A percentile compares a stretch with the other conserved stretches of the same genome.
These are phyloP conservation scores for Periparus ater DNA, from an alignment of 2,797 vertebrate genomes.

Conservation along the genomic window DNA sequence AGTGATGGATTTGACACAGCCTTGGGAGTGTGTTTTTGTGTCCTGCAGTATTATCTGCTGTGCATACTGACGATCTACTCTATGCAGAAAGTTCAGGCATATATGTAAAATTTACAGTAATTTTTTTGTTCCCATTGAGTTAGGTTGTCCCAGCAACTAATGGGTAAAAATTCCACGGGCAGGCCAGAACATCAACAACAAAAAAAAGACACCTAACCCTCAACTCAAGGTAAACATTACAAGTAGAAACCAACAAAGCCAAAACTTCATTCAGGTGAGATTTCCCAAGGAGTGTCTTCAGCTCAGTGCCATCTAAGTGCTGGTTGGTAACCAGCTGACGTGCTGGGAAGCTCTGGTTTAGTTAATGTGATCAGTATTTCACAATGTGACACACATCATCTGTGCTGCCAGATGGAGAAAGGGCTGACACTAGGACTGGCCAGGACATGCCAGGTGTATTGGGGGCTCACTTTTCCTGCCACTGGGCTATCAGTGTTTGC, in stretches of 20 bases:
- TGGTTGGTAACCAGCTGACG: not conserved
- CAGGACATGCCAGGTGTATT: accelerated
- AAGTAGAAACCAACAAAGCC: not conserved
- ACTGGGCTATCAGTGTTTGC: not conserved
- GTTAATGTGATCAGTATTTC: not conserved
- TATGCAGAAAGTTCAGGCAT: not conserved
- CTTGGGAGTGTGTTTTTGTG: not conserved
- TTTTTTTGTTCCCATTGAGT: not conserved
- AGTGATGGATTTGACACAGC: not conserved
- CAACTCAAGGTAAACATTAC: not conserved
- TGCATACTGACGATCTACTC: not conserved
- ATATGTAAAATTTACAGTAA: not conserved
- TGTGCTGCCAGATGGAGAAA: not conserved
- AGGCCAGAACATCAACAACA: no score
- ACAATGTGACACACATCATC: not conserved
- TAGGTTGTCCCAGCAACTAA: no score
- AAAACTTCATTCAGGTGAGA: not conserved
- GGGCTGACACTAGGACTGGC: not conserved
- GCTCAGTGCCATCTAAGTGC: not conserved
- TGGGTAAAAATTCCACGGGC: no score
- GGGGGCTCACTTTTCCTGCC: not conserved
- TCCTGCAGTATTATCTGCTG: not conserved
- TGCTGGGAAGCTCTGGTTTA: not conserved
- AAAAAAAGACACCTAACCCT: no score
- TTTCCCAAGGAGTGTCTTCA: not conserved